Evolutionary conservation across 92 coral and sea anemone species (phyloP).

Genomic region (Pocillopora grandis): DNA sequence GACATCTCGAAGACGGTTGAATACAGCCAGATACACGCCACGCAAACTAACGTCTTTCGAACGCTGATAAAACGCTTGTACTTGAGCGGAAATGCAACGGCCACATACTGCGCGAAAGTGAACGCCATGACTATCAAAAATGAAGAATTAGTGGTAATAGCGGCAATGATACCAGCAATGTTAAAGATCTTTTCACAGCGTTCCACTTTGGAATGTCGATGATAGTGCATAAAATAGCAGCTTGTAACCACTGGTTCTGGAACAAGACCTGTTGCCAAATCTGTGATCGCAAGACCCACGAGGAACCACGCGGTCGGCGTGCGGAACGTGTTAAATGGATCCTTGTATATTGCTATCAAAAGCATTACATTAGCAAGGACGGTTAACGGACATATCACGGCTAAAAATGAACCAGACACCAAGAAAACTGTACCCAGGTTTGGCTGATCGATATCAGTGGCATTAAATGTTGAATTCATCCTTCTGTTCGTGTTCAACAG

Average conservation of each 20-base stretch:
- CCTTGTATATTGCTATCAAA: conserved; percentile 61
- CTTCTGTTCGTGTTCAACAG: background rate
- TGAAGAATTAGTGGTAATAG: conserved; percentile 57
- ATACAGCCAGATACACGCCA: conserved; percentile 43
- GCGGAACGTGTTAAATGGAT: conserved; percentile 66
- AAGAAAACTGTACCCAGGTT: conserved; percentile 24
- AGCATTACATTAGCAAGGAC: conserved; percentile 53
- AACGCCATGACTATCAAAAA: conserved; percentile 68
- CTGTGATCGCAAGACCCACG: conserved; percentile 62
- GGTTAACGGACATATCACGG: conserved; percentile 60
- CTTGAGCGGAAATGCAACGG: conserved; percentile 66
- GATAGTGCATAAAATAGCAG: conserved; percentile 47
- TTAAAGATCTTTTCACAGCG: conserved; percentile 11
- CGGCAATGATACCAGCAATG: conserved; percentile 31
- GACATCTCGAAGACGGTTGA: conserved; percentile 47
- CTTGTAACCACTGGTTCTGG: conserved; percentile 49
- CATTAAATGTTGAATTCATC: conserved; percentile 23
- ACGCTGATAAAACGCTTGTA: conserved; percentile 48
- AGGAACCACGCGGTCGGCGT: conserved; percentile 64
- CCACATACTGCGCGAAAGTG: conserved; percentile 66
- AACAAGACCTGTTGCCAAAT: conserved; percentile 55
- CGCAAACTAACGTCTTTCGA: conserved; percentile 42
- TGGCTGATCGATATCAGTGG: background rate
- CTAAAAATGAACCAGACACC: conserved; percentile 51
- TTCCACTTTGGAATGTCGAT: conserved; percentile 2